phyloP scores from a whole-genome alignment of 2,888 invertebrate species.

The Tetropium fuscum region DNA sequence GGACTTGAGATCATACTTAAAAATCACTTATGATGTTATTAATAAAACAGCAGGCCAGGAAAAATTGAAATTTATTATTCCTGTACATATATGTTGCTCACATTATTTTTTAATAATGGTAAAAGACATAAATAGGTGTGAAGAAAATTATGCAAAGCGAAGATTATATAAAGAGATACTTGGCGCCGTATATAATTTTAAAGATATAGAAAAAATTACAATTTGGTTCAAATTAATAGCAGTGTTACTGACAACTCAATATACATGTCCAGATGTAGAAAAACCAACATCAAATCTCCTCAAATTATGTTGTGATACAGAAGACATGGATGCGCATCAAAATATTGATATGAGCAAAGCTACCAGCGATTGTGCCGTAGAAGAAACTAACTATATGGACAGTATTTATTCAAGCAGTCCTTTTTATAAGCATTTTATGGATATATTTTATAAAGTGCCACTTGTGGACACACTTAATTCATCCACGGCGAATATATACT shows the following conservation, averaged over 20 bases:
- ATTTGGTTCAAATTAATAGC: background rate
- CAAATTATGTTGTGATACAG: background rate
- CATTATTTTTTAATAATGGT: constrained; percentile 4
- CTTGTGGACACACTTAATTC: background rate
- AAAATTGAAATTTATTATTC: background rate
- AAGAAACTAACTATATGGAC: background rate
- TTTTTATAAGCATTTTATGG: background rate
- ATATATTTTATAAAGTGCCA: constrained; percentile 1
- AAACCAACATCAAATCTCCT: background rate
- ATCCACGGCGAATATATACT: background rate
- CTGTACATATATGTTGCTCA: constrained; percentile 1
- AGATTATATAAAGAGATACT: background rate
- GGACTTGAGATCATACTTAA: background rate
- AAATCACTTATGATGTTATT: background rate
- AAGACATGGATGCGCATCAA: background rate
- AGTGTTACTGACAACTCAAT: background rate
- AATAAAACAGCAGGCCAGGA: too few relatives aligned
- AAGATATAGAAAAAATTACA: background rate
- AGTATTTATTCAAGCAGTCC: constrained; percentile 2
- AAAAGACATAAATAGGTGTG: constrained; percentile 5
- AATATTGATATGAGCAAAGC: background rate
- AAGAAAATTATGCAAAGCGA: background rate
- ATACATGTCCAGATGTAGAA: background rate
- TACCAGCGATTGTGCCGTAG: background rate
- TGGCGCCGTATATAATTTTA: background rate